Percentiles rank a stretch among this genome's conserved stretches.
These are phyloP conservation scores for Phycodurus eques DNA, from an alignment of 2,113 vertebrate species.

Conservation along the genomic window DNA sequence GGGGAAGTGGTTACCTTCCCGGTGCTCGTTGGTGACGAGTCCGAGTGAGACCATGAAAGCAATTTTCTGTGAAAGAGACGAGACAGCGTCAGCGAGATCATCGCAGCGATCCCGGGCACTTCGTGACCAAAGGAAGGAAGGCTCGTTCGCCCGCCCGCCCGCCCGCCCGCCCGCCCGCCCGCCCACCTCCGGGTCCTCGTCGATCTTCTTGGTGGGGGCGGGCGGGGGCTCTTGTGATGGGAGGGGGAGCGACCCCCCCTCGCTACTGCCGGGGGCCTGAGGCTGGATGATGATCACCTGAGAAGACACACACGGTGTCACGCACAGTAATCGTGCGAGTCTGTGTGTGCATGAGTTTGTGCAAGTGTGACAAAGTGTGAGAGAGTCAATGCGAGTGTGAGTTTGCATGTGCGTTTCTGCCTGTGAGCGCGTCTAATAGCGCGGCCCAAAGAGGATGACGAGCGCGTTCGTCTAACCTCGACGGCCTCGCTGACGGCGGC, in stretches of 20 bases:
- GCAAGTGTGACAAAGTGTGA: too few species aligned
- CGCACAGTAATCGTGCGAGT: too few species aligned
- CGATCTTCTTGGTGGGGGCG: slow-evolving; percentile 77
- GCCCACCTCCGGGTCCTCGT: slow-evolving; percentile 78
- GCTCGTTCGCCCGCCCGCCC: too few species aligned
- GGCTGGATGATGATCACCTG: slow-evolving; percentile 97
- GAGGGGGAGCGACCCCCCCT: slow-evolving; percentile 77
- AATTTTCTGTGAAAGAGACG: slow-evolving; percentile 81
- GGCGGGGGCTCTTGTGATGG: slow-evolving; percentile 76
- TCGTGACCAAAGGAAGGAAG: neutral
- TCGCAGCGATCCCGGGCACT: neutral
- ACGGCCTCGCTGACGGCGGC: slow-evolving; percentile 81
- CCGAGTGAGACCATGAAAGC: slow-evolving; percentile 97
- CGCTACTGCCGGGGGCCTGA: slow-evolving; percentile 74
- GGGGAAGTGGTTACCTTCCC: slow-evolving; percentile 82
- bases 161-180: neutral
- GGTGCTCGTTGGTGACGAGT: slow-evolving; percentile 91
- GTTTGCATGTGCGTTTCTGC: too few species aligned
- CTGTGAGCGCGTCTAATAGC: too few species aligned
- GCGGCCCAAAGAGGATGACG: too few species aligned
- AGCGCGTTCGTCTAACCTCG: slow-evolving; percentile 66
- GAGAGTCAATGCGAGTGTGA: too few species aligned
- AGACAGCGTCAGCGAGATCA: neutral
- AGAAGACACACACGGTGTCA: neutral
- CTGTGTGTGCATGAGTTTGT: too few species aligned